Conservation (phyloP, 2,113 vertebrate genomes). For the Choloepus hoffmanni region DNA sequence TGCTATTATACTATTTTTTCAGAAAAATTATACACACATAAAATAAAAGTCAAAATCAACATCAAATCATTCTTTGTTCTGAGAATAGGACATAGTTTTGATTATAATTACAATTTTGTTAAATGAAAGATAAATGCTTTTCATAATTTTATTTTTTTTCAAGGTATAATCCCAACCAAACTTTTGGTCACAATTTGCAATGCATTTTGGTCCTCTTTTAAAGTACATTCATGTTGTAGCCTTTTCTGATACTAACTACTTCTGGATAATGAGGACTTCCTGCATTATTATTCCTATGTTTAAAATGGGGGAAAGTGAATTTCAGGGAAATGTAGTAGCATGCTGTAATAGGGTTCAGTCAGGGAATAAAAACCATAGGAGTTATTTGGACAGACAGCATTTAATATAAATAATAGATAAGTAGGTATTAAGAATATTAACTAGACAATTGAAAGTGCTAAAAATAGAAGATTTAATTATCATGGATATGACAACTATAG, state of each 20-base stretch:
- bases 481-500: neutral
- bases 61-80: conserved; percentile 4
- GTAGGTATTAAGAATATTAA: neutral
- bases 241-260: neutral
- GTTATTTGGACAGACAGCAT: neutral
- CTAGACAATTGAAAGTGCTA: neutral
- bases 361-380: neutral
- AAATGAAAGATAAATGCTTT: neutral
- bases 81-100: neutral
- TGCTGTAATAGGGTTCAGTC: neutral
- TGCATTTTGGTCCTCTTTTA: neutral
- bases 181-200: neutral
- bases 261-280: neutral
- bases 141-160: neutral
- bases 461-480: neutral
- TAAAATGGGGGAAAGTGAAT: conserved; percentile 52
- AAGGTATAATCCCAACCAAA: neutral
- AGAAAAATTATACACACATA: neutral
- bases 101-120: neutral
- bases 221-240: neutral
- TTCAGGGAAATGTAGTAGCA: neutral
- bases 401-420: neutral
- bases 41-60: conserved; percentile 30
- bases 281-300: neutral
- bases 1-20: neutral